Evolutionary conservation across 2,113 vertebrate genomes (phyloP), one percentile per base, ranked within the genome.

Genomic region (Damaliscus lunatus): DNA sequence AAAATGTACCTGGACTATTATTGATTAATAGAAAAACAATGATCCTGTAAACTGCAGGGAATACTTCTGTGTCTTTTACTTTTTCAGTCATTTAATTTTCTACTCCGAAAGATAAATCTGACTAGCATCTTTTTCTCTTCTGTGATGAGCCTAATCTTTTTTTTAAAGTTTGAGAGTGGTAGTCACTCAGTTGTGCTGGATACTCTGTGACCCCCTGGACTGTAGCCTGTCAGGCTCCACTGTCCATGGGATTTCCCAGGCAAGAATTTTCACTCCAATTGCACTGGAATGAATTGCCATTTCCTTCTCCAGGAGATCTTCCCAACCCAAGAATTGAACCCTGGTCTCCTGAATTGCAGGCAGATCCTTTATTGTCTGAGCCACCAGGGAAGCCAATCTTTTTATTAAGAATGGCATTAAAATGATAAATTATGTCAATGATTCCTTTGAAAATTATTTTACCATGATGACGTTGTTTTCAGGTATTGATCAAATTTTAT

Each of bases 21-120:
- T 60, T 96, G 80, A 90, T 91, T 92, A 87, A 67, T 87, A 94
- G 83, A 77, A 97, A 98, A 97, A 48, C 19, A 88, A 92, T 55
- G 33, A 96, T 62, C 31, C 84, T 96, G 1, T 36, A 31, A 74
- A 86, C 14, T 55, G 2, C 40, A 80, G n/a, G 95, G 23, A 81
- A 59, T 36, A 31, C 7, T 57, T 94, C 33, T 82, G 78, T 83
- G 9, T 83, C 64, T 92, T 97, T 83, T 77, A 59, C 19, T 87
- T 95, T 95, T 97, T 59, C 29, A 29, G 29, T 62, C 96, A 92
- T n/a, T 95, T 94, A 46, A 88, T 71, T 91, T 96, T 97, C 43
- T 96, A 78, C 46, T 57, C 36, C 96, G 43, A 9, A 78, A 96
- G 36, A 33, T 55, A 95, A 90, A 96, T 96, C 13, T 13, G 60